Percentiles rank a stretch among this genome's conserved stretches.
Evolutionary conservation across 92 coral and sea anemone genomes (phyloP).

Genomic region (Micromussa lordhowensis): DNA sequence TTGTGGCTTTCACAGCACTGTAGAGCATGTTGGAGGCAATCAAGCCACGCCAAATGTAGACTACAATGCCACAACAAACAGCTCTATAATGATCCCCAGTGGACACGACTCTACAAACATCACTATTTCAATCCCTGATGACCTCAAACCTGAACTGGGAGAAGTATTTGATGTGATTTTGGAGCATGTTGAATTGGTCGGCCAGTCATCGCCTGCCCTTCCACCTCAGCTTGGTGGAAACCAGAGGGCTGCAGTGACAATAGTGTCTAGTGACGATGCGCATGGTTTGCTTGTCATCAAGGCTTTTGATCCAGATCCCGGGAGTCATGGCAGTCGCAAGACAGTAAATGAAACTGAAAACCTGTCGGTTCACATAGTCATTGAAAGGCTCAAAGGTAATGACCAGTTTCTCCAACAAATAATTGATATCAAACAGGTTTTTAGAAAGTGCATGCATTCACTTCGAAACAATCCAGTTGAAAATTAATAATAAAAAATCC

Average conservation of each 20-base stretch:
- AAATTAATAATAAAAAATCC: too few species aligned
- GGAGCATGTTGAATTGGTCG: constrained; percentile 78
- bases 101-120: constrained; percentile 75
- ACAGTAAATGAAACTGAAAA: constrained; percentile 77
- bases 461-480: neutral
- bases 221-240: constrained; percentile 75
- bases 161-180: constrained; percentile 79
- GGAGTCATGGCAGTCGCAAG: constrained; percentile 68
- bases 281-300: constrained; percentile 85
- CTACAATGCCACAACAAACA: constrained; percentile 71
- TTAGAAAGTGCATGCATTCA: neutral
- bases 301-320: constrained; percentile 71
- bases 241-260: constrained; percentile 79
- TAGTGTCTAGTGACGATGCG: constrained; percentile 85
- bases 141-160: constrained; percentile 80
- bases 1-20: constrained; percentile 53
- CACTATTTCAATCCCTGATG: constrained; percentile 74
- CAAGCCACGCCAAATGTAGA: constrained; percentile 78
- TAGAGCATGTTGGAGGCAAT: constrained; percentile 43
- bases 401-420: neutral
- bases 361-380: constrained; percentile 28
- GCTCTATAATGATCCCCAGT: constrained; percentile 68
- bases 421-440: too few species aligned
- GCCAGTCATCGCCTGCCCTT: constrained; percentile 48
- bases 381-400: constrained; percentile 90